Conservation (phyloP, 1,140 invertebrate species). For the Chironomus striatipennis region DNA sequence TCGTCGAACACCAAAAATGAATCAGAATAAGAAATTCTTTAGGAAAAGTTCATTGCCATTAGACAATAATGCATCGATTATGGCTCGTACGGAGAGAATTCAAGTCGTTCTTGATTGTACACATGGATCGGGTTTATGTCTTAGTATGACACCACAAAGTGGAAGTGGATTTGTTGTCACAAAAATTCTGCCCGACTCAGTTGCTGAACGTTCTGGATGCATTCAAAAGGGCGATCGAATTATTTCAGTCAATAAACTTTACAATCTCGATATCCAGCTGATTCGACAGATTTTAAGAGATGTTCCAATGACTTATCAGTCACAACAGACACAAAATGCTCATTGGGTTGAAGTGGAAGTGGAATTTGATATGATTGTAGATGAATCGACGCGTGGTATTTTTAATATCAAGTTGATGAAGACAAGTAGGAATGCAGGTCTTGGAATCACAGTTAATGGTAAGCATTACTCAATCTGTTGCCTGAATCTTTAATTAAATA, state of each 20-base stretch:
- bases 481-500: not conserved
- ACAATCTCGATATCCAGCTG: constrained; percentile 44
- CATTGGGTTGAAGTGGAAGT: constrained; percentile 56
- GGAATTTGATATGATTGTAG: constrained; percentile 73
- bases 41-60: constrained; percentile 39
- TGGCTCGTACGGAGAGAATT: constrained; percentile 34
- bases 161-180: constrained; percentile 33
- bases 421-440: constrained; percentile 54
- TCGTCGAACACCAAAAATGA: constrained; percentile 32
- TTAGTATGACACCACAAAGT: constrained; percentile 26
- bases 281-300: constrained; percentile 42
- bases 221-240: constrained; percentile 76
- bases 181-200: constrained; percentile 37
- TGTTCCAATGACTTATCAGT: constrained; percentile 26
- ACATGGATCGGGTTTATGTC: constrained; percentile 35
- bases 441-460: constrained; percentile 83
- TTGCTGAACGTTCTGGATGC: constrained; percentile 54
- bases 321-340: constrained; percentile 27
- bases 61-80: constrained; percentile 27
- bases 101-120: constrained; percentile 39
- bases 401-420: constrained; percentile 85
- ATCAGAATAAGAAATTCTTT: constrained; percentile 35
- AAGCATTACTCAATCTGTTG: constrained; percentile 29
- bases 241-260: constrained; percentile 69
- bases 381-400: constrained; percentile 79